Conservation (phyloP, 2,797 vertebrate species). For the Dendrocincla tyrannina region DNA sequence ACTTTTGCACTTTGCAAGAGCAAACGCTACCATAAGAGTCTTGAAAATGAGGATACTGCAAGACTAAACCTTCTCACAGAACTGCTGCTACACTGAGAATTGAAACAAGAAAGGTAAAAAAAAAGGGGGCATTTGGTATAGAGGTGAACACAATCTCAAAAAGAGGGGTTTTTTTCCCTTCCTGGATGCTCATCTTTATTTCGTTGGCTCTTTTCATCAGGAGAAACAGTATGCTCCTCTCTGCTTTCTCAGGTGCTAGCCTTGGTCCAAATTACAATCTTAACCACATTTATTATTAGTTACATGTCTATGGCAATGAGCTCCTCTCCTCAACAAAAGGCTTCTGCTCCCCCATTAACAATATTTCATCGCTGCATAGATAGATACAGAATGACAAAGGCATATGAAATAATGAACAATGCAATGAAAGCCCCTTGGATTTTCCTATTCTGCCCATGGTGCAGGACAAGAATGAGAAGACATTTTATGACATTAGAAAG, state of each 20-base stretch:
- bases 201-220: neutral
- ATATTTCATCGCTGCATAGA: conserved; percentile 27
- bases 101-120: neutral
- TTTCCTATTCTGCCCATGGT: conserved; percentile 36
- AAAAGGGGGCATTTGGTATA: neutral
- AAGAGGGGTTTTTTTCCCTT: neutral
- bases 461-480: conserved; percentile 56
- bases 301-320: conserved; percentile 45
- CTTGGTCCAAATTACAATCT: conserved; percentile 21
- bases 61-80: neutral
- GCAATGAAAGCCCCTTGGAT: conserved; percentile 26
- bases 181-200: neutral
- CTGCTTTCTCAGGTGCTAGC: neutral
- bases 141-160: neutral
- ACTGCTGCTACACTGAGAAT: neutral
- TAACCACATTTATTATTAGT: conserved; percentile 45
- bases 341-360: conserved; percentile 34
- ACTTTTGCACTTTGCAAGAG: neutral
- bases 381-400: conserved; percentile 52
- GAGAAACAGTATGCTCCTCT: neutral
- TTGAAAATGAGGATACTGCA: neutral
- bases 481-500: conserved; percentile 66
- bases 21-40: neutral
- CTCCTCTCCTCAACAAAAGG: conserved; percentile 40
- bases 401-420: conserved; percentile 41